Evolutionary conservation across 2,888 invertebrate genomes (phyloP).

Genomic region (Atethmia centrago): DNA sequence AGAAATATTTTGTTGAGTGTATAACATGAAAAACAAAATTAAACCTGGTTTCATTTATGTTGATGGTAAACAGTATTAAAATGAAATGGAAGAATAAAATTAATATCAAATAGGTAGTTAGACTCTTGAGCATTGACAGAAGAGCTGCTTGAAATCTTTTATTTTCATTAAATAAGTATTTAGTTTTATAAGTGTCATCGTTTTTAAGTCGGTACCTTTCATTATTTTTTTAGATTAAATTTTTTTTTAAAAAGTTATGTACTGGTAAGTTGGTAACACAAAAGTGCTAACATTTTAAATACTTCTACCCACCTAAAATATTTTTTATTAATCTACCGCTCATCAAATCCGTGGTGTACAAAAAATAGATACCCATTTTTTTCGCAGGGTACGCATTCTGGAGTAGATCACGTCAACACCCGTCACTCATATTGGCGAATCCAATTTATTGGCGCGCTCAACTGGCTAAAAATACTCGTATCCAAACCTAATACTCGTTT

Average conservation of each 20-base stretch:
- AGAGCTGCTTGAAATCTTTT: background rate
- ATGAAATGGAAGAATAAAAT: background rate
- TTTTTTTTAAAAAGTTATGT: no score
- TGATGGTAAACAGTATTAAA: background rate
- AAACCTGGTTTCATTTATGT: background rate
- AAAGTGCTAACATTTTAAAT: background rate
- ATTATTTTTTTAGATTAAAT: no score
- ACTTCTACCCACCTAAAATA: background rate
- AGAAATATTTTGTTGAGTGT: background rate
- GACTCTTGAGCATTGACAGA: no score
- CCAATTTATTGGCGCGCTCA: conserved; percentile 50
- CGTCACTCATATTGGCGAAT: conserved; percentile 44
- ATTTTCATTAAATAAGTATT: background rate
- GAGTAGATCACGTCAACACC: conserved; percentile 32
- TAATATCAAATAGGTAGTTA: background rate
- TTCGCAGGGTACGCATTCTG: conserved; percentile 4
- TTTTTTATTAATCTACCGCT: conserved; percentile 5
- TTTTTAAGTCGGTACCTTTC: background rate
- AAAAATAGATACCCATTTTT: conserved; percentile 35
- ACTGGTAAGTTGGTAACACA: background rate
- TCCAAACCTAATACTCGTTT: conserved; percentile 12
- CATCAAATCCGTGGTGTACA: background rate
- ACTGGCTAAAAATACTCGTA: conserved; percentile 37
- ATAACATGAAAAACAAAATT: no score
- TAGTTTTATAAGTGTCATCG: background rate